These are phyloP conservation scores for Clitarchus hookeri DNA, from an alignment of 2,888 invertebrate genomes.

Conservation along the genomic window DNA sequence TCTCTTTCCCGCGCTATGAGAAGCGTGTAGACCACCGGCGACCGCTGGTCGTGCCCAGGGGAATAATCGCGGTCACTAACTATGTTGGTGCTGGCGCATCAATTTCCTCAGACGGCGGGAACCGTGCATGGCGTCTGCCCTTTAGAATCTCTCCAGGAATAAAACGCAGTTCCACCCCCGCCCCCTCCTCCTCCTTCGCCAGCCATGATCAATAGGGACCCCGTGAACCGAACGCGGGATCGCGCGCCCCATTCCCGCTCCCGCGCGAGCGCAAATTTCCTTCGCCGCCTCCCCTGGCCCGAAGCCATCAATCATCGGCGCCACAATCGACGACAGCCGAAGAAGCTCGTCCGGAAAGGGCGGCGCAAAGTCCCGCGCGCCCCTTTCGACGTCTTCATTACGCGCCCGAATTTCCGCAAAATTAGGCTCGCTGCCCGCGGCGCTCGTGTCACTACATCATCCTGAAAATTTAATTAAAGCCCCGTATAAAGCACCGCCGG, in stretches of 20 bases:
- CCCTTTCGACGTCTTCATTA: neutral
- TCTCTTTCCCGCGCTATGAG: too few relatives aligned
- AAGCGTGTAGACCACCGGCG: too few relatives aligned
- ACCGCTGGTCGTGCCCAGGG: neutral
- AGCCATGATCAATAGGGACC: neutral
- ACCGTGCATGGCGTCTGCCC: neutral
- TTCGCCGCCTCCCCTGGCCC: neutral
- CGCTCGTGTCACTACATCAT: neutral
- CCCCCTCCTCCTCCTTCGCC: neutral
- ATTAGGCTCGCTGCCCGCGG: neutral
- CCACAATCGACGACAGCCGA: constrained; percentile 7
- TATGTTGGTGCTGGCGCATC: neutral
- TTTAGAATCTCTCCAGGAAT: neutral
- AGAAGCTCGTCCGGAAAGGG: neutral
- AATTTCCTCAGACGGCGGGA: neutral
- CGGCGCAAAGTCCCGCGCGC: neutral
- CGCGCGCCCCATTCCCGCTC: too few relatives aligned
- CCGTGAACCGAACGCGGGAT: neutral
- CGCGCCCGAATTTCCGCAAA: neutral
- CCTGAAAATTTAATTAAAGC: constrained; percentile 2
- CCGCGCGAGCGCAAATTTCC: too few relatives aligned
- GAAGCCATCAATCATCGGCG: neutral
- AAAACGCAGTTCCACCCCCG: neutral
- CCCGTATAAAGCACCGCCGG: neutral
- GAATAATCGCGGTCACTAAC: neutral